phyloP scores from a whole-genome alignment of 2,888 invertebrate genomes.

The Portevinia maculata region DNA sequence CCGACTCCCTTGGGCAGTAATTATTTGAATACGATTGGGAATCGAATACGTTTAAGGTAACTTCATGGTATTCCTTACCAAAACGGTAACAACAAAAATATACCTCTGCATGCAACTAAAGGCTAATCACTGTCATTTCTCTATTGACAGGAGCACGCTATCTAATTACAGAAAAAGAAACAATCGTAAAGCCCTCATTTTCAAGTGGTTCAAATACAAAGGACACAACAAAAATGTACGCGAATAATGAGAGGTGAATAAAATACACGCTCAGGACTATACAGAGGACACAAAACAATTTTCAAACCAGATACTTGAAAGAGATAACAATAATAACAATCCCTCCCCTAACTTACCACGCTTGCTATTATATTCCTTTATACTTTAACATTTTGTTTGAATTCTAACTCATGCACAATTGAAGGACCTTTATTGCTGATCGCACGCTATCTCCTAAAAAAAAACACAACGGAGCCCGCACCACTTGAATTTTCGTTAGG shows the following conservation, averaged over 20 bases:
- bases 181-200: constrained; percentile 35
- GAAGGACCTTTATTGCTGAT: constrained; percentile 60
- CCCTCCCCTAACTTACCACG: background rate
- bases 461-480: constrained; percentile 20
- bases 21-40: constrained; percentile 18
- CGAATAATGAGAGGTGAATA: constrained; percentile 15
- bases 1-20: constrained; percentile 7
- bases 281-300: constrained; percentile 39
- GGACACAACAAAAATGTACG: constrained; percentile 20
- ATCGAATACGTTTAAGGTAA: constrained; percentile 10
- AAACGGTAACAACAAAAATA: constrained; percentile 21
- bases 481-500: constrained; percentile 44
- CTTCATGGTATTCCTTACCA: background rate
- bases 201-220: constrained; percentile 23
- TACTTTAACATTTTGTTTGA: constrained; percentile 25
- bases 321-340: constrained; percentile 55
- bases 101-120: constrained; percentile 34
- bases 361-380: constrained; percentile 22
- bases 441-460: constrained; percentile 58
- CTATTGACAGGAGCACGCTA: constrained; percentile 62
- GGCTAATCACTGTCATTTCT: constrained; percentile 53
- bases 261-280: constrained; percentile 6
- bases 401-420: constrained; percentile 38
- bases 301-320: constrained; percentile 43
- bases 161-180: constrained; percentile 62